Evolutionary conservation across 2,113 vertebrate species (phyloP).

Genomic region (Syrmaticus mikado): DNA sequence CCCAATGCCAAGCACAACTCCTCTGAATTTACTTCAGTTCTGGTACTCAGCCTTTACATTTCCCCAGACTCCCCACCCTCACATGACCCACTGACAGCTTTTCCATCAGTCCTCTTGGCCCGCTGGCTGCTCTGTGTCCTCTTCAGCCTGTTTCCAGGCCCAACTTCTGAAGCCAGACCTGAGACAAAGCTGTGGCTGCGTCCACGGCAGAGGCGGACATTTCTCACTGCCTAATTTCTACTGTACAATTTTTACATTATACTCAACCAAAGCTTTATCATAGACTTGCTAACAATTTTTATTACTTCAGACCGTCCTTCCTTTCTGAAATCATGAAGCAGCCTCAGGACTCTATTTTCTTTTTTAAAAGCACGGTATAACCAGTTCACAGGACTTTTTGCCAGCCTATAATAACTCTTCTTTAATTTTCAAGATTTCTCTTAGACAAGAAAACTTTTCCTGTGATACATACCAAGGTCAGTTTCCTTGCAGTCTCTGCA

Average conservation of each 20-base stretch:
- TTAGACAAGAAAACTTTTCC: background rate
- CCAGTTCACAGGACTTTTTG: background rate
- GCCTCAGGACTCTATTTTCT: background rate
- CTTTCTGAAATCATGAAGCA: background rate
- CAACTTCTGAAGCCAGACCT: background rate
- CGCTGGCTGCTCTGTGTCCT: background rate
- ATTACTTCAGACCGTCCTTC: background rate
- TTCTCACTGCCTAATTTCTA: background rate
- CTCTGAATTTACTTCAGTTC: accelerated
- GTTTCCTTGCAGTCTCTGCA: background rate
- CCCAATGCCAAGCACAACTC: background rate
- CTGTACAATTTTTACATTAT: background rate
- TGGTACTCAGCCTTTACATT: background rate
- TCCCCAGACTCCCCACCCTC: background rate
- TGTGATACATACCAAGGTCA: background rate
- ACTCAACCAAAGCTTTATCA: background rate
- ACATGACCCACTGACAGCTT: background rate
- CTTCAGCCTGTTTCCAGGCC: background rate
- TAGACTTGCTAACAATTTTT: background rate
- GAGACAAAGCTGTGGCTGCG: background rate
- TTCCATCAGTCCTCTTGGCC: background rate
- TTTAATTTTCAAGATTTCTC: background rate
- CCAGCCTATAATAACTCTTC: background rate
- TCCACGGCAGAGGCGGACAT: accelerated
- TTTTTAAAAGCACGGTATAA: background rate